Evolutionary conservation across 2,888 invertebrate species (phyloP).

Genomic region (Halictus quadricinctus): DNA sequence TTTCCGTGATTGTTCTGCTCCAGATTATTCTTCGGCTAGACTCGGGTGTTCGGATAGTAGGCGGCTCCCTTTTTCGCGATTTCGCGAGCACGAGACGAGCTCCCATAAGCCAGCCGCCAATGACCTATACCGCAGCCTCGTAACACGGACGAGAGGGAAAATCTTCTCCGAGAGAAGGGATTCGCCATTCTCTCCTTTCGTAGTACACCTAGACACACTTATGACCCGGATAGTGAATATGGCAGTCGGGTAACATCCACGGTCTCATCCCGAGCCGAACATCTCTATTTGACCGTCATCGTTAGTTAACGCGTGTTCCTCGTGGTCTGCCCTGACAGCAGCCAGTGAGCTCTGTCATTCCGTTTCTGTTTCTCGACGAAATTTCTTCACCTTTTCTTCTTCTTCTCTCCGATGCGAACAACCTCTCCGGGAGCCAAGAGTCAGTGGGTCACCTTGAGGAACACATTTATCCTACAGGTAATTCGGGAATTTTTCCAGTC

Average conservation of each 20-base stretch:
- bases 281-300: conserved; percentile 38
- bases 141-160: conserved; percentile 64
- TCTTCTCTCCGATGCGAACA: not conserved
- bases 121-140: conserved; percentile 71
- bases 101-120: conserved; percentile 71
- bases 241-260: conserved; percentile 70
- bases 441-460: conserved; percentile 40
- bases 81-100: conserved; percentile 42
- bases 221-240: conserved; percentile 72
- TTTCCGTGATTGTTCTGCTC: not conserved
- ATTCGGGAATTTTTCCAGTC: not conserved
- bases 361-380: conserved; percentile 2
- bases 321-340: not conserved
- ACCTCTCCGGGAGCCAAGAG: not conserved
- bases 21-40: not conserved
- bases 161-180: conserved; percentile 69
- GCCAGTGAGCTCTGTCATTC: not conserved
- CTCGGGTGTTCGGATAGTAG: not conserved
- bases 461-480: conserved; percentile 30
- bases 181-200: conserved; percentile 72
- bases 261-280: conserved; percentile 62
- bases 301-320: conserved; percentile 21
- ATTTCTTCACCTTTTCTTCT: not conserved
- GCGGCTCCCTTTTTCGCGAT: conserved; percentile 17
- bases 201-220: conserved; percentile 69